These are phyloP conservation scores for Ursus arctos DNA, from an alignment of 2,113 vertebrate species.

Conservation along the genomic window DNA sequence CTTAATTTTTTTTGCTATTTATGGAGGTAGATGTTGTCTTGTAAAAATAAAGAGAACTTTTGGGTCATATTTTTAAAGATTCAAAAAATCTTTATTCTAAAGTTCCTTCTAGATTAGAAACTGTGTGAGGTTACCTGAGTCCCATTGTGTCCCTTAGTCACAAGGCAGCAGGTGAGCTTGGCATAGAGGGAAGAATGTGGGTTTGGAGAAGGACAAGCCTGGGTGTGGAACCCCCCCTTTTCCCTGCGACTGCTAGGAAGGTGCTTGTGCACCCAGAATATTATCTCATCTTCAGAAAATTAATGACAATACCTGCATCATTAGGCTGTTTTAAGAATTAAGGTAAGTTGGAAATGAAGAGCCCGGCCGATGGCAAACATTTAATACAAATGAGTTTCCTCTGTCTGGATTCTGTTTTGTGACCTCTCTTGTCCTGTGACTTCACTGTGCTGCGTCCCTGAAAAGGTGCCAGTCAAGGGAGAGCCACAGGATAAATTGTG, in stretches of 20 bases:
- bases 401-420: neutral
- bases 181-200: neutral
- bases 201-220: neutral
- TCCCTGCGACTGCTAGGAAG: neutral
- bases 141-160: neutral
- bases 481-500: neutral
- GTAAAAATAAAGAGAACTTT: neutral
- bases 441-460: neutral
- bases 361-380: neutral
- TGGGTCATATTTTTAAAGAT: neutral
- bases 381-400: neutral
- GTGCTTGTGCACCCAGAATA: neutral
- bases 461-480: neutral
- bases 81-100: neutral
- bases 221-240: neutral
- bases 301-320: neutral
- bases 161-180: neutral
- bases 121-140: neutral
- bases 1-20: neutral
- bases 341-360: neutral
- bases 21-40: neutral
- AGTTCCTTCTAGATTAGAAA: neutral
- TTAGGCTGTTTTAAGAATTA: neutral
- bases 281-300: neutral
- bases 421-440: no score